Evolutionary conservation across 2,797 vertebrate genomes (phyloP), one percentile per base, ranked within the genome.

Genomic region (Gymnodraco acuticeps): DNA sequence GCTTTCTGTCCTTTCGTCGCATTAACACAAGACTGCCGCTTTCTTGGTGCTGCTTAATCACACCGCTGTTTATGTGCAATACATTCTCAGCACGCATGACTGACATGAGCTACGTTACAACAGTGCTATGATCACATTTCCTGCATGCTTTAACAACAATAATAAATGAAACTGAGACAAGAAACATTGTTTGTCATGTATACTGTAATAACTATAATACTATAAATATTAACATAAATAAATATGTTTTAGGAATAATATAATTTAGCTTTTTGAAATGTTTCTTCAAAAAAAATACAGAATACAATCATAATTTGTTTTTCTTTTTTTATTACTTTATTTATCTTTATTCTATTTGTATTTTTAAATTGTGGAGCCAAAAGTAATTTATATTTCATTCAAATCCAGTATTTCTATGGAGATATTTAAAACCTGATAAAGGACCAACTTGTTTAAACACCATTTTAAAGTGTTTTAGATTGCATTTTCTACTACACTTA

Each of bases 1-100:
- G 64, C 66, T 42, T 56, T 75, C 50, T 38, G 46, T 82, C 58
- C 4, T 55, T 38, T n/a, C 2, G 1, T 48, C 61, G 72, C 52
- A 75, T 86, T 75, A 76, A 52, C 16, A 48, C 19, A 15, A 33
- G 58, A 20, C 62, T 20, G 38, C 60, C 74, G 56, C 68, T 65
- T 68, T 10, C 45, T 58, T 55, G 56, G 31, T 54, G 73, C 56
- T 71, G 42, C 67, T 69, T 65, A 54, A 72, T 83, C 72, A 70
- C 69, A 63, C 27, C 4, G 48, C 12, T 53, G 15, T 64, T 33
- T 78, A 70, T 41, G 53, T 66, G 52, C 59, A 63, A 56, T 16
- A 61, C 6, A 15, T 66, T 65, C 51, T 13, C 42, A 31, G 16
- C 63, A 19, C 11, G 45, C 41, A 3, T 51, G 43, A 46, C 27